These are phyloP conservation scores for Leuctra nigra DNA, from an alignment of 2,888 invertebrate species.

Conservation along the genomic window DNA sequence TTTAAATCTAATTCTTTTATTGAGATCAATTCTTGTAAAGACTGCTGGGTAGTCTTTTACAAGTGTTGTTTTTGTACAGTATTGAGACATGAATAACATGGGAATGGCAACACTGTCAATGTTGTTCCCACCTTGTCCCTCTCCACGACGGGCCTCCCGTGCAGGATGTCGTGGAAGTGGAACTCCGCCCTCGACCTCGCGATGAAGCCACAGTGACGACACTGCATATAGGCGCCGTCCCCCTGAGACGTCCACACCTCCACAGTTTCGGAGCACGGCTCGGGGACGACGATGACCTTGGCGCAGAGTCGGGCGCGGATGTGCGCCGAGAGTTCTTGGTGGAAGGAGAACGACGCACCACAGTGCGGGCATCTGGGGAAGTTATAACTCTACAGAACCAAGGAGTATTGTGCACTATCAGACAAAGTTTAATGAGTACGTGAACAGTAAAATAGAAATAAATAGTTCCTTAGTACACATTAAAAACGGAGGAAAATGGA, in stretches of 20 bases:
- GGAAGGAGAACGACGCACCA: conserved; percentile 58
- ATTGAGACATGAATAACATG: no score
- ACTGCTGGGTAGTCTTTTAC: background rate
- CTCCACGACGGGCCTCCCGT: conserved; percentile 46
- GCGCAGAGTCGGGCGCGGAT: conserved; percentile 54
- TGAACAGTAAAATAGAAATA: background rate
- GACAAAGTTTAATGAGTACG: background rate
- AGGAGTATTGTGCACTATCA: background rate
- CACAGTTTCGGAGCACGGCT: background rate
- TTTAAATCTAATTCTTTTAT: conserved; percentile 23
- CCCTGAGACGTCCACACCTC: background rate
- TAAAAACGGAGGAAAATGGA: no score
- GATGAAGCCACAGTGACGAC: conserved; percentile 54
- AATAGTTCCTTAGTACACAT: no score
- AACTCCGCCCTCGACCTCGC: conserved; percentile 63
- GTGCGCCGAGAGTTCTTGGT: conserved; percentile 70
- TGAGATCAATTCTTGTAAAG: background rate
- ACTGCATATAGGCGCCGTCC: conserved; percentile 38
- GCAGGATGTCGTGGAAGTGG: conserved; percentile 64
- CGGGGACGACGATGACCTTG: conserved; percentile 48
- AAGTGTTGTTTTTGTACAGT: no score
- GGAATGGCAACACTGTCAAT: no score
- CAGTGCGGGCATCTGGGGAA: conserved; percentile 60
- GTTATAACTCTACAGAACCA: background rate
- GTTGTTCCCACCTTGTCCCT: no score